Conservation (phyloP, 2,113 vertebrate genomes). For the Percina caprodes region DNA sequence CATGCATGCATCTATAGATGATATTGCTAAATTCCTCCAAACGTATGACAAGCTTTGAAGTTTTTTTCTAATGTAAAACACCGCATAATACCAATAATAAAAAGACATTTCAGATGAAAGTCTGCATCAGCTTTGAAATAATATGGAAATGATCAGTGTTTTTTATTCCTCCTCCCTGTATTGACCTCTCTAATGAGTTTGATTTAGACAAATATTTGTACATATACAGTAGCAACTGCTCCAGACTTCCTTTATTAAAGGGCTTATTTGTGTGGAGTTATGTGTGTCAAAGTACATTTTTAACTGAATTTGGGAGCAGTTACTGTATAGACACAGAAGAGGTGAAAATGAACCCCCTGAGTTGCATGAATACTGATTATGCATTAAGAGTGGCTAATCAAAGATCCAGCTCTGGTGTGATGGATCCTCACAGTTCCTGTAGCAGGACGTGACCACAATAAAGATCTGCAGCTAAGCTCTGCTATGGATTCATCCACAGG, state of each 20-base stretch:
- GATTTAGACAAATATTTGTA: constrained; percentile 22
- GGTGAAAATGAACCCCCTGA: constrained; percentile 48
- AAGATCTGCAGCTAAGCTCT: constrained; percentile 68
- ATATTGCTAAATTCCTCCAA: neutral
- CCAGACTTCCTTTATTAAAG: constrained; percentile 19
- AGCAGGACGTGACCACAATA: constrained; percentile 76
- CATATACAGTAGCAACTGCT: neutral
- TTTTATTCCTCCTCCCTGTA: too few species aligned
- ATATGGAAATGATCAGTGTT: constrained; percentile 2
- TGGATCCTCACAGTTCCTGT: constrained; percentile 71
- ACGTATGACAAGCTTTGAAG: neutral
- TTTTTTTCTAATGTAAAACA: neutral
- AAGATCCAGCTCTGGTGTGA: constrained; percentile 66
- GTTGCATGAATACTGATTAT: constrained; percentile 71
- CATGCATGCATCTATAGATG: neutral
- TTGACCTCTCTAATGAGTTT: neutral
- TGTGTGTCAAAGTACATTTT: constrained; percentile 32
- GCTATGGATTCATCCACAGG: constrained; percentile 46
- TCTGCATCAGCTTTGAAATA: constrained; percentile 5
- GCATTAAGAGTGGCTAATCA: constrained; percentile 69
- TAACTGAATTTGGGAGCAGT: constrained; percentile 6
- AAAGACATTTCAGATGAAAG: neutral
- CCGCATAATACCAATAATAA: neutral
- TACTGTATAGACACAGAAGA: constrained; percentile 33
- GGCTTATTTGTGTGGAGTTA: constrained; percentile 28